Evolutionary conservation across 2,113 vertebrate genomes (phyloP), one percentile per base, ranked within the genome.

Genomic region (Synodontis membranacea): DNA sequence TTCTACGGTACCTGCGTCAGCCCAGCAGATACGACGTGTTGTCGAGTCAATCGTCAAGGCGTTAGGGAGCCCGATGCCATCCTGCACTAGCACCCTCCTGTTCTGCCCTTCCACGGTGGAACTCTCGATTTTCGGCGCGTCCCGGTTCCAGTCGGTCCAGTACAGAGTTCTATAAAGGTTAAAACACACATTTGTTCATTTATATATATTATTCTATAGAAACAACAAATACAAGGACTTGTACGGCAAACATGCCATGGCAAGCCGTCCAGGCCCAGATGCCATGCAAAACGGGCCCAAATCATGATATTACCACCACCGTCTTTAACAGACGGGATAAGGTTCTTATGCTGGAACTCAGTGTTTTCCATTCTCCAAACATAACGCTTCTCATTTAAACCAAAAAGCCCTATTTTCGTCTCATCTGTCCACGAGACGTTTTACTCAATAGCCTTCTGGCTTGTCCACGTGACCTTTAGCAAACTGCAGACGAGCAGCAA

Each of bases 121-220:
- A 0, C 92, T 95, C 91, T 99, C 98, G 0, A 99, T 99, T 95
- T 99, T 99, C 0, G 98, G 98, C 25, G 96, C 97, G 91, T 99
- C 98, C 6, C 97, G 93, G 88, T 99, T 99, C 98, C 98, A 99
- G 91, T 99, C 98, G 0, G 98, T 99, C 98, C 98, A 99, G 89
- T 96, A 99, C 44, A 99, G 94, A 87, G 96, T 96, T 14, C 98
- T 99, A 90, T 68, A 52, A 52, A 4, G 5, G 19, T 0, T 42
- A 44, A 68, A 83, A 83, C 7, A 44, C 15, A 34, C 4, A n/a
- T 10, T 44, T 46, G 25, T 31, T 46, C 23, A 79, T 78, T 15
- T 46, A 28, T 66, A 34, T 5, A 64, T 64, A 34, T 15, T 11
- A n/a, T 62, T 64, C 62, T 31, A 15, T 64, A 34, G n/a, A 15